Evolutionary conservation across 2,113 vertebrate species (phyloP).

Genomic region (Vulpes ferrilata): DNA sequence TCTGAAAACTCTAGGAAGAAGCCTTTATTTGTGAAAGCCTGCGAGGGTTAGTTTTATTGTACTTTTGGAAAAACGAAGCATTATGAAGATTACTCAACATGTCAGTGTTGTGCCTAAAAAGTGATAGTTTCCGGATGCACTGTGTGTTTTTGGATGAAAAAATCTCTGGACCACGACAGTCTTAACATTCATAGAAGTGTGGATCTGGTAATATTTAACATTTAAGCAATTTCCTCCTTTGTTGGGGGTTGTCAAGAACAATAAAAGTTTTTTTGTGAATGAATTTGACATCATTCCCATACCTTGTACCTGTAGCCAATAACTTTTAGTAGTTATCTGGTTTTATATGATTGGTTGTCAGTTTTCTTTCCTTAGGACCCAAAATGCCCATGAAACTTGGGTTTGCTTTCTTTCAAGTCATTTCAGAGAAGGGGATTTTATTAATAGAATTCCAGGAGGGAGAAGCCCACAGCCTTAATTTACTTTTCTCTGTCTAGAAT

Average conservation of each 20-base stretch:
- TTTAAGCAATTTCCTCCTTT: not conserved
- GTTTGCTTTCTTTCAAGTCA: not conserved
- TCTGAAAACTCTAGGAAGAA: not conserved
- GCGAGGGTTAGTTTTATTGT: constrained; percentile 13
- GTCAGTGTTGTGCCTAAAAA: not conserved
- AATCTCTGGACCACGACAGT: not conserved
- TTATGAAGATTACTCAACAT: not conserved
- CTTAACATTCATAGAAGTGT: not conserved
- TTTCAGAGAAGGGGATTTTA: constrained; percentile 9
- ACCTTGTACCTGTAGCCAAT: not conserved
- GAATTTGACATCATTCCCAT: not conserved
- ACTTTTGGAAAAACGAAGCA: not conserved
- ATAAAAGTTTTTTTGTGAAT: not conserved
- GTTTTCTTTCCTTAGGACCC: not conserved
- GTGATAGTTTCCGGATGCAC: not conserved
- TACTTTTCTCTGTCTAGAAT: not conserved
- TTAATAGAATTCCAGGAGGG: not conserved
- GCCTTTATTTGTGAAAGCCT: not conserved
- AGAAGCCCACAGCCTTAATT: not conserved
- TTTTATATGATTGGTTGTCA: not conserved
- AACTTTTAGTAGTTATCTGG: not conserved
- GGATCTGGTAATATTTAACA: not conserved
- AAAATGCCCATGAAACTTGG: not conserved
- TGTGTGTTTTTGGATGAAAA: not conserved
- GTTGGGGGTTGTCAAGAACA: not conserved